Evolutionary conservation across 2,113 vertebrate species (phyloP), one percentile per base, ranked within the genome.

Genomic region (Pelobates fuscus): DNA sequence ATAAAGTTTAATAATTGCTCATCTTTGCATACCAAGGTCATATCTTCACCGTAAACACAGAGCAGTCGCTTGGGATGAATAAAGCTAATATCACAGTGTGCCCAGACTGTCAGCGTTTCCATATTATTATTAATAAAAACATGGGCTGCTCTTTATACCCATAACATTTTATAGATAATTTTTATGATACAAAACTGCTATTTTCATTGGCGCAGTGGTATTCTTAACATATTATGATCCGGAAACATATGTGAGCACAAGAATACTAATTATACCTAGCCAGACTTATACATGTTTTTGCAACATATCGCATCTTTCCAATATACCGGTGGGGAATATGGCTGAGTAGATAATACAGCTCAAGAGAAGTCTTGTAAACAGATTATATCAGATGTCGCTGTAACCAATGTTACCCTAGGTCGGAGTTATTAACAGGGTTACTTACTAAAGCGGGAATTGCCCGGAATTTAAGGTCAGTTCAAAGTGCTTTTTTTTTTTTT

Each of bases 11-110:
- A 60, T 67, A 12, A 78, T 78, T 75, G 37, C 71, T 67, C 15
- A 1, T 46, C 71, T 84, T 68, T 4, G 0, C 26, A 2, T 58
- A 23, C 49, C 78, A 78, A 82, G 75, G 77, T 84, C 75, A 83
- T 0, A 78, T 71, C 70, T 79, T 74, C 27, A 1, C 26, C 77
- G 41, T 60, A 73, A 78, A 79, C 29, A 81, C n/a, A 58, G 68
- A 60, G 18, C 67, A n/a, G 30, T 83, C 81, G 69, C 26, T 2
- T 1, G 23, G 54, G 71, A 71, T 75, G 80, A 78, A 18, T 70
- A 74, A 73, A 79, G 77, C 77, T 75, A 64, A 1, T 76, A 70
- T 43, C 5, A 0, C 6, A 32, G 2, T 72, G 24, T 84, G 79
- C 66, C 69, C 77, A 57, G 54, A 46, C 46, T 66, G 5, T 74